Evolutionary conservation across 2,888 invertebrate genomes (phyloP).

Genomic region (Pterostichus niger): DNA sequence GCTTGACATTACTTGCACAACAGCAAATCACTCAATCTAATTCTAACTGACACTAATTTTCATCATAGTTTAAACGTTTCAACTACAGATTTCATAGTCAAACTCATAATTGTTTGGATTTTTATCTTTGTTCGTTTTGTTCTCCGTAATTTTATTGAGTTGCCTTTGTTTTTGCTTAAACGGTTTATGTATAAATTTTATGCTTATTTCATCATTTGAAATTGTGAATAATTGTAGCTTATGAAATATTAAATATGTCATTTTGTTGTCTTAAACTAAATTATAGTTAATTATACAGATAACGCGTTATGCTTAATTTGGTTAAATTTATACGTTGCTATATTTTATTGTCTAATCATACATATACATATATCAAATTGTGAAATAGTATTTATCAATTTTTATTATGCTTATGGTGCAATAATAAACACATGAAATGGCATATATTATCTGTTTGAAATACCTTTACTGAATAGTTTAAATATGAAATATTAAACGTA

Average conservation of each 20-base stretch:
- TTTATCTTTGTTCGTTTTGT: conserved; percentile 1
- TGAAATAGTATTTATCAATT: conserved; percentile 20
- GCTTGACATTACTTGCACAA: not conserved
- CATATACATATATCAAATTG: conserved; percentile 13
- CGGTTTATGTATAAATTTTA: not conserved
- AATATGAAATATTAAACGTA: not conserved
- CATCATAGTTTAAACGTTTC: not conserved
- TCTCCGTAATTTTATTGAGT: not conserved
- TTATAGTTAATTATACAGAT: conserved; percentile 32
- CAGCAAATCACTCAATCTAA: conserved; percentile 48
- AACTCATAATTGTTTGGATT: conserved; percentile 1
- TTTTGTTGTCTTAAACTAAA: conserved; percentile 26
- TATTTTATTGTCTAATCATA: conserved; percentile 27
- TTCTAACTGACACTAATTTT: conserved; percentile 13
- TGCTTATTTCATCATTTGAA: conserved; percentile 24
- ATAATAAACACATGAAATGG: conserved; percentile 24
- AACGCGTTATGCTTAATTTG: not conserved
- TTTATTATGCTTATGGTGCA: conserved; percentile 10
- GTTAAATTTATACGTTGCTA: conserved; percentile 25
- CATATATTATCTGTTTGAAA: not conserved
- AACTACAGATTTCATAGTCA: not conserved
- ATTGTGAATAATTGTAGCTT: conserved; percentile 2
- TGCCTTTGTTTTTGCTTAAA: not conserved
- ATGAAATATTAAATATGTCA: conserved; percentile 39
- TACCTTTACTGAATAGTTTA: too few relatives aligned